Evolutionary conservation across 2,113 vertebrate genomes (phyloP).

Genomic region (Nyctibius bracteatus): DNA sequence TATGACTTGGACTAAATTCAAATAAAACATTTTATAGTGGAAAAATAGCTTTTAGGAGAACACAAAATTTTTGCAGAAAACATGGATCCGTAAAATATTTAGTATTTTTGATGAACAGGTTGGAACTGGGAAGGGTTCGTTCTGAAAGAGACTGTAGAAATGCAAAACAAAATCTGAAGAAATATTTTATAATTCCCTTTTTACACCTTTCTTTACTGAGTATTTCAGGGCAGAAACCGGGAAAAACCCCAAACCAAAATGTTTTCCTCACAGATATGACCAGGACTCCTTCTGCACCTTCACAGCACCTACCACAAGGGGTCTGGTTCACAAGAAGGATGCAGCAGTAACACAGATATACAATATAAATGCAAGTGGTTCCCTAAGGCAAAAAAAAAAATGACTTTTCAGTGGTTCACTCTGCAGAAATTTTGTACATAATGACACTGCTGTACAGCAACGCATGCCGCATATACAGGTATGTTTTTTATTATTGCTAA

Average conservation of each 20-base stretch:
- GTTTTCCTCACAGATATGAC: neutral
- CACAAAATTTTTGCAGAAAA: neutral
- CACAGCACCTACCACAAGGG: neutral
- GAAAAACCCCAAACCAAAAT: neutral
- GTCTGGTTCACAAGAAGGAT: neutral
- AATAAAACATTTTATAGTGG: neutral
- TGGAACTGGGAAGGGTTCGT: neutral
- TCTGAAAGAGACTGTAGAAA: neutral
- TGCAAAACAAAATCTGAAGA: neutral
- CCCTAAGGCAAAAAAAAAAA: neutral
- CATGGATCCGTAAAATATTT: neutral
- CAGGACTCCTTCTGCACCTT: neutral
- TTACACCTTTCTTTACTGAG: neutral
- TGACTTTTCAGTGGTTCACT: neutral
- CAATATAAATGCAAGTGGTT: neutral
- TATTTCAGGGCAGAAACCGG: neutral
- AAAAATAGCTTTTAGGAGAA: neutral
- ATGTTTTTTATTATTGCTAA: neutral
- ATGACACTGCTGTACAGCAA: neutral
- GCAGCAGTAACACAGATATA: neutral
- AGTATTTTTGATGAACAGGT: neutral
- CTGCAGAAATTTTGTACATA: neutral
- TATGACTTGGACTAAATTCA: conserved; percentile 35
- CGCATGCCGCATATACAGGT: neutral
- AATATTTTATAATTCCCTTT: neutral